Evolutionary conservation across 2,113 vertebrate genomes (phyloP).

Genomic region (Vulpes lagopus): DNA sequence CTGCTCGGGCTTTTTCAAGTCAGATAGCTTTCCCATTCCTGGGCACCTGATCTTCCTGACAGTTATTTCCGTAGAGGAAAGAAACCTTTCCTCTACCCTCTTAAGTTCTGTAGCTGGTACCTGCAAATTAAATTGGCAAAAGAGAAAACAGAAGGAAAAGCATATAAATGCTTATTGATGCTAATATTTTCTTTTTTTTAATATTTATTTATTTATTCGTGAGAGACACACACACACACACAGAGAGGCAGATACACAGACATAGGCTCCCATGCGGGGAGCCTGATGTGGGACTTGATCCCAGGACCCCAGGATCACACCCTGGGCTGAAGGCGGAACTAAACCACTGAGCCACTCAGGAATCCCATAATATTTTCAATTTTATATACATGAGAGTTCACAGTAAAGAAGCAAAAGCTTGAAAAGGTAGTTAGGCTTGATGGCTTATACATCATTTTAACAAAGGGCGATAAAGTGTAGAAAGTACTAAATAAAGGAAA

Average conservation of each 20-base stretch:
- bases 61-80: neutral
- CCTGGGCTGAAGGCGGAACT: too few species aligned
- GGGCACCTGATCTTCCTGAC: neutral
- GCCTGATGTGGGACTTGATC: too few species aligned
- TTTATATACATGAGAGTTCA: neutral
- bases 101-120: neutral
- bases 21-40: neutral
- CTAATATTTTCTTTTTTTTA: neutral
- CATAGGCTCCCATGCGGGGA: too few species aligned
- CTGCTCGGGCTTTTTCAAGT: neutral
- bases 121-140: neutral
- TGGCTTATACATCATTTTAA: neutral
- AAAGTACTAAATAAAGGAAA: neutral
- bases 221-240: too few species aligned
- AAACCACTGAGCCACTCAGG: too few species aligned
- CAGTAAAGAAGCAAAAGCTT: neutral
- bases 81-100: neutral
- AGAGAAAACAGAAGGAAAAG: neutral
- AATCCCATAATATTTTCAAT: neutral
- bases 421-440: neutral
- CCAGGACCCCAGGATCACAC: too few species aligned
- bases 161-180: neutral
- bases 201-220: too few species aligned
- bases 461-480: neutral
- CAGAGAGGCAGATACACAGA: too few species aligned